Conservation (phyloP, 2,797 vertebrate species). For the Onychomys torridus region DNA sequence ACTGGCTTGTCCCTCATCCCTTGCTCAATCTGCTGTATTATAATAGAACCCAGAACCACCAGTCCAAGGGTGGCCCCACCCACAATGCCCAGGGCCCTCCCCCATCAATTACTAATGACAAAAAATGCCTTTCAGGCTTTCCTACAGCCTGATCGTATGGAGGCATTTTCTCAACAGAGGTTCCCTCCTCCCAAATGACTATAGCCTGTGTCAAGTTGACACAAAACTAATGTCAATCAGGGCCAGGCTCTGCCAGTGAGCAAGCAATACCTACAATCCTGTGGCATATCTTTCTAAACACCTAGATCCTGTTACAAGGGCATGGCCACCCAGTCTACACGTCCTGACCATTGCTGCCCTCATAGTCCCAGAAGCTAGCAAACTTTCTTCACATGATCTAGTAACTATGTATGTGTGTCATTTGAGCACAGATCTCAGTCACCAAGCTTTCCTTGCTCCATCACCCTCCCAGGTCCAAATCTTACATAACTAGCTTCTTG, state of each 20-base stretch:
- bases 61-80: too few species aligned
- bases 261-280: not conserved
- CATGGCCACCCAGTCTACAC: not conserved
- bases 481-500: not conserved
- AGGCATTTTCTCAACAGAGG: not conserved
- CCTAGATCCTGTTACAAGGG: not conserved
- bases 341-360: not conserved
- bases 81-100: not conserved
- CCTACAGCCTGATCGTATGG: not conserved
- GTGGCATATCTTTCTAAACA: not conserved
- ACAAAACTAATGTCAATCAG: too few species aligned
- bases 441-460: not conserved
- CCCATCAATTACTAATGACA: not conserved
- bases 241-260: not conserved
- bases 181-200: not conserved
- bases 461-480: not conserved
- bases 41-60: not conserved
- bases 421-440: not conserved
- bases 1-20: not conserved
- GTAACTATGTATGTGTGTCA: not conserved
- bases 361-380: not conserved
- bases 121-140: not conserved
- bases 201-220: not conserved
- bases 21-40: not conserved
- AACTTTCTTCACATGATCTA: not conserved